Evolutionary conservation across 2,888 invertebrate species (phyloP), one percentile per base, ranked within the genome.

Genomic region (Oeneis ivallda): DNA sequence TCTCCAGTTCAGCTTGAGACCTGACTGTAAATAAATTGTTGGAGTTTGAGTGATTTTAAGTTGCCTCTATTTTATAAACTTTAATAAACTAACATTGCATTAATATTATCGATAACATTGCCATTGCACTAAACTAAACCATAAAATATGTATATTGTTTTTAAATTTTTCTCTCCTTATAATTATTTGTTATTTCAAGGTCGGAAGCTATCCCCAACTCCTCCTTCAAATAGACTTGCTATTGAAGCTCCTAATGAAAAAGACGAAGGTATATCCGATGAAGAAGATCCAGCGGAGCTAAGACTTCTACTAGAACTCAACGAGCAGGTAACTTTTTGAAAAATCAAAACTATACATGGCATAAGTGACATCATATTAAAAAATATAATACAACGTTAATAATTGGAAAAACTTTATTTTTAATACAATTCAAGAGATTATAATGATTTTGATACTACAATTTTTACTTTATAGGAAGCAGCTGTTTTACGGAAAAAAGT

Each of bases 231-330:
- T 71, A 91, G 94, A 79, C 91, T 95, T 65, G 93, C 94, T 17
- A 94, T 94, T 74, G 94, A 95, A 76, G 93, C 93, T 54, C 83
- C 92, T 54, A 93, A 94, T 71, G 95, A 95, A 77, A 95, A 95
- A 78, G 94, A 95, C 78, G 95, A 95, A 79, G 94, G 95, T 62
- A 94, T 94, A 70, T 94, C 95, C 9, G 96, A 95, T 77, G 94
- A 95, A 78, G 97, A 97, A 75, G 96, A 97, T 85, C 94, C 95
- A 13, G 94, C 96, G 19, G 97, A 98, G 83, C 86, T 98, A 66
- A 94, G 96, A 77, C 93, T 98, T 49, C 94, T 98, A 72, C 89
- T 98, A 61, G 98, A 98, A 85, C 93, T 98, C 57, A 96, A 96
- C 80, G 98, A 98, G 86, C 97, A 97, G 92, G 94, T 93, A 83